Base-by-base conservation (phyloP, 2,113 vertebrate genomes). In the Lepus timidus region DNA sequence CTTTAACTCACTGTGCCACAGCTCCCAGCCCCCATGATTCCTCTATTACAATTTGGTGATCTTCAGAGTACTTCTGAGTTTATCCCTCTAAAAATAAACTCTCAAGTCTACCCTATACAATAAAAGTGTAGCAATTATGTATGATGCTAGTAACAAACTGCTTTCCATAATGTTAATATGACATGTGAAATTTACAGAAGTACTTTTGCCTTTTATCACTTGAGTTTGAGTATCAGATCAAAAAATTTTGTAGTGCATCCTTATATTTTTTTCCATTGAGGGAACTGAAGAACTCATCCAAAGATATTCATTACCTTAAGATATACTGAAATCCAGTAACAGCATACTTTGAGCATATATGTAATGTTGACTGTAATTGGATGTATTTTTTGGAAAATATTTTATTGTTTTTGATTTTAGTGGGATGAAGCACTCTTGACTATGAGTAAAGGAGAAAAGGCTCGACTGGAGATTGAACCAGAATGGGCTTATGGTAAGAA, bases 401-500 rank as follows among this genome's bases (percentile, higher is more conserved):
- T 23, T 81, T 87, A 44, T 88, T 85, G 16, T 52, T 96, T 90
- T 13, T 33, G 13, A 9, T 90, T 95, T 17, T 90, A 99, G 99
- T 99, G 99, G 99, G 99, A 99, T 11, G 99, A 99, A 97, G 99
- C 98, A 3, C 97, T 99, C 27, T 90, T 99, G 74, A 99, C 99
- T 0, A 99, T 99, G 99, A 99, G 99, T 96, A 99, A 99, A 98
- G 99, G 99, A 19, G 99, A 99, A 97, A 99, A 99, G 1, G 99
- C 99, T 12, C 98, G 98, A n/a, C 85, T 99, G 96, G 99, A 99
- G 97, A 99, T 99, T 1, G 99, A 99, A 95, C 97, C 99, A 0
- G 99, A 99, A 97, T 99, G 99, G 99, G 99, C 98, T 0, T 99
- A 99, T 0, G 99, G 99, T 51, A 99, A 98, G 98, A 99, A 99